Base-by-base conservation (phyloP, 2,113 vertebrate genomes). In the Lepidothrix coronata region DNA sequence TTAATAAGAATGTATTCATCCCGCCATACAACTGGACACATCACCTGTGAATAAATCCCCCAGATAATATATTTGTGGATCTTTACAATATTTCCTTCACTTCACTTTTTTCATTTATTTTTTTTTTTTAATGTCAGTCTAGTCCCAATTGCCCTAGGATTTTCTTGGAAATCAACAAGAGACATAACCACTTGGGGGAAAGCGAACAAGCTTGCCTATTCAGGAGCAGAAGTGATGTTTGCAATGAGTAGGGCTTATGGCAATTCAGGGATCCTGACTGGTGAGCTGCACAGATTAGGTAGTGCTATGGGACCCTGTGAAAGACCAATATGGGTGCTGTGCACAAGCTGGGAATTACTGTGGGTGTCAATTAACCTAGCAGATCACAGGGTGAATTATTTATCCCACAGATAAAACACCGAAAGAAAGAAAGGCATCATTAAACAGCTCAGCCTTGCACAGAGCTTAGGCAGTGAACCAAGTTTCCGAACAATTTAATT, bases 401-500 rank as follows among this genome's bases (percentile, higher is more conserved):
- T 97, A 97, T 96, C 96, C 74, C 74, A 81, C 89, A 83, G 88
- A 95, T 80, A 96, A 96, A 95, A 72, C 43, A 81, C 68, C 61
- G 87, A 93, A 91, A 85, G 70, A 96, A 94, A 96, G 79, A 39
- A 89, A 94, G 62, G 77, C 80, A 87, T 96, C 86, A 89, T 95
- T 96, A 96, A 97, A 91, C 73, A 87, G 54, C 77, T 63, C 72
- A 90, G 70, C 52, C 70, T 95, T 92, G 87, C 76, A 93, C 67
- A 88, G 85, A 95, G 94, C 96, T 97, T 89, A 95, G 95, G 79
- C 94, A 96, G 63, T 44, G 83, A 97, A 96, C 88, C 92, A 97
- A 97, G 66, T 96, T 97, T 94, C 86, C 9, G 25, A 97, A 93
- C 82, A 97, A 96, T 97, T 97, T 97, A 92, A 96, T 95, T 96